phyloP scores from a whole-genome alignment of 2,888 invertebrate species.

The Unio pictorum region DNA sequence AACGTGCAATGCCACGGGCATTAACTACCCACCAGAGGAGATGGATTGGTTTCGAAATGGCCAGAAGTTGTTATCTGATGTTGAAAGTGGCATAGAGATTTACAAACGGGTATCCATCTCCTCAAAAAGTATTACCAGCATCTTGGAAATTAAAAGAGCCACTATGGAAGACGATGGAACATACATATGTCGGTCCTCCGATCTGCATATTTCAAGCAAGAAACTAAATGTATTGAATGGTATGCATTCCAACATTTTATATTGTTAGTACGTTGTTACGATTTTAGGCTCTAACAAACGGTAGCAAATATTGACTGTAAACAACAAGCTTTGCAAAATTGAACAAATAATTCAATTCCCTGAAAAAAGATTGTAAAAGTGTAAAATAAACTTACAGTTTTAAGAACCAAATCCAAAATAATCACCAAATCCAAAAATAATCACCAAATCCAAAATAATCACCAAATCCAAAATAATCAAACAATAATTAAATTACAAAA shows the following conservation, averaged over 20 bases:
- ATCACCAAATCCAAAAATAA: no score
- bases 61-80: slow-evolving; percentile 38
- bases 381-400: no score
- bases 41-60: slow-evolving; percentile 56
- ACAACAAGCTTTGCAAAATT: no score
- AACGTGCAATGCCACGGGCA: slow-evolving; percentile 51
- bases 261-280: no score
- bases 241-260: slow-evolving; percentile 14
- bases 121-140: slow-evolving; percentile 43
- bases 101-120: slow-evolving; percentile 35
- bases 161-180: slow-evolving; percentile 45
- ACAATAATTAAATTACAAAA: no score
- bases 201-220: slow-evolving; percentile 44
- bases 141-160: slow-evolving; percentile 41
- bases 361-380: no score
- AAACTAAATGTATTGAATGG: slow-evolving; percentile 50
- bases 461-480: no score
- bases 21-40: slow-evolving; percentile 45
- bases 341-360: no score
- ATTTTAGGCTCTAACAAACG: no score
- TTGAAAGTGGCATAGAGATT: slow-evolving; percentile 31
- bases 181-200: slow-evolving; percentile 50
- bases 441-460: no score
- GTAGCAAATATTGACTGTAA: no score
- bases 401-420: no score